Percentiles rank a stretch among this genome's conserved stretches.
phyloP scores from a whole-genome alignment of 2,113 vertebrate species.

The Leucopternis melanops region DNA sequence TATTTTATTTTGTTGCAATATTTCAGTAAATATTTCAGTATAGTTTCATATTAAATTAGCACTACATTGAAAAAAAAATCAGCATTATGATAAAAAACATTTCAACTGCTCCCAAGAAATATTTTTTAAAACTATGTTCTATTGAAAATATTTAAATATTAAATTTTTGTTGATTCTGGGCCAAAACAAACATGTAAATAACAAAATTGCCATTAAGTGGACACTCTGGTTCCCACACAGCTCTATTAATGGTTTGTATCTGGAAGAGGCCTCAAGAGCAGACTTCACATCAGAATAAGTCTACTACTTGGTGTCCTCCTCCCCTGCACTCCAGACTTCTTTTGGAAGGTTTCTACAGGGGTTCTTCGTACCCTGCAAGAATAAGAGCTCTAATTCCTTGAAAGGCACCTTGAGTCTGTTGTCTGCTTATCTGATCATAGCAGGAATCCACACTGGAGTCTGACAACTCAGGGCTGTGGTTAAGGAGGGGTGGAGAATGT shows the following conservation, averaged over 20 bases:
- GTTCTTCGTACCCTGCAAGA: not conserved
- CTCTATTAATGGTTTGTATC: not conserved
- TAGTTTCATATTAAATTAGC: not conserved
- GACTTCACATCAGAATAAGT: not conserved
- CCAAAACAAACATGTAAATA: not conserved
- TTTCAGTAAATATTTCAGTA: not conserved
- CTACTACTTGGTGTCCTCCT: not conserved
- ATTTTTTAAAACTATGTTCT: not conserved
- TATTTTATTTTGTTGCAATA: not conserved
- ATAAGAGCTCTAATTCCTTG: not conserved
- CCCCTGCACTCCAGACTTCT: not conserved
- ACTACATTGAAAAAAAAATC: not conserved
- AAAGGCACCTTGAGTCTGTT: not conserved
- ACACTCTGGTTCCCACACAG: not conserved
- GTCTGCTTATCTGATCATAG: not conserved
- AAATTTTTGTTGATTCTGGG: not conserved
- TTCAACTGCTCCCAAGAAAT: not conserved
- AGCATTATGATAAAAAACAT: not conserved
- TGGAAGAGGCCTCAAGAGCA: not conserved
- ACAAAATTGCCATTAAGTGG: not conserved
- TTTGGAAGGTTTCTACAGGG: not conserved
- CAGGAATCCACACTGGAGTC: not conserved
- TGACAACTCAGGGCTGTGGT: not conserved
- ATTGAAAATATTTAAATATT: not conserved
- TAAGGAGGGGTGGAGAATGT: not conserved